These are phyloP conservation scores for Drosophila grimshawi DNA, from an alignment of 1,140 invertebrate species.

Conservation along the genomic window DNA sequence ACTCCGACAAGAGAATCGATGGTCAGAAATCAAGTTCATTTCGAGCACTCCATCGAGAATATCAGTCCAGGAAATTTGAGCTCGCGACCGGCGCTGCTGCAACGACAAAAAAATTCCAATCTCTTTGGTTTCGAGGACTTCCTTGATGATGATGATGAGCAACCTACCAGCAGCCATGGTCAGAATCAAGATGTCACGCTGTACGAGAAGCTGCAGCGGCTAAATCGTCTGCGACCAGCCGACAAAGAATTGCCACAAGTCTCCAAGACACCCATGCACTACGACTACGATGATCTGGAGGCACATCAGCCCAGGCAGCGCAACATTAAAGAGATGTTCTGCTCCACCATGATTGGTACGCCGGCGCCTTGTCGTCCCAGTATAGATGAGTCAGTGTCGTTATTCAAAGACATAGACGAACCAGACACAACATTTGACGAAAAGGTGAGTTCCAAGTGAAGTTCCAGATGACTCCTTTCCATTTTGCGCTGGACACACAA, in stretches of 20 bases:
- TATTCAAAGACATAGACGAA: slow-evolving; percentile 51
- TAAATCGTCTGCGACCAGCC: slow-evolving; percentile 54
- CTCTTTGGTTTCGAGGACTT: slow-evolving; percentile 71
- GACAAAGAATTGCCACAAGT: slow-evolving; percentile 38
- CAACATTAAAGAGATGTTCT: slow-evolving; percentile 66
- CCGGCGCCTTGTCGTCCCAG: neutral
- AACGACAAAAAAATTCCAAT: slow-evolving; percentile 13
- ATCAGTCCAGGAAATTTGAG: neutral
- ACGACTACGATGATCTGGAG: slow-evolving; percentile 32
- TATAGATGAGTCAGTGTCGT: slow-evolving; percentile 33
- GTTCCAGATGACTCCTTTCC: too few species aligned
- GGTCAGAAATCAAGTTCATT: slow-evolving; percentile 40
- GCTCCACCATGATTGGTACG: slow-evolving; percentile 66
- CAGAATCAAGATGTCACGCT: slow-evolving; percentile 35
- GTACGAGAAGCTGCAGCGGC: slow-evolving; percentile 55
- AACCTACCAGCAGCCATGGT: rapidly evolving
- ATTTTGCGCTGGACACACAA: slow-evolving; percentile 20
- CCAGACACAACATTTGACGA: slow-evolving; percentile 69
- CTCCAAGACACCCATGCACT: slow-evolving; percentile 10
- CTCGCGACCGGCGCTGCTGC: neutral
- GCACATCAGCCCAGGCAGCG: slow-evolving; percentile 37
- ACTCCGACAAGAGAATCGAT: slow-evolving; percentile 34
- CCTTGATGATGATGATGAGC: slow-evolving; percentile 28
- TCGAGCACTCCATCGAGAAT: slow-evolving; percentile 36
- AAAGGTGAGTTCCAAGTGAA: slow-evolving; percentile 36